Evolutionary conservation across 2,888 invertebrate genomes (phyloP).

Genomic region (Branchellion lobata): DNA sequence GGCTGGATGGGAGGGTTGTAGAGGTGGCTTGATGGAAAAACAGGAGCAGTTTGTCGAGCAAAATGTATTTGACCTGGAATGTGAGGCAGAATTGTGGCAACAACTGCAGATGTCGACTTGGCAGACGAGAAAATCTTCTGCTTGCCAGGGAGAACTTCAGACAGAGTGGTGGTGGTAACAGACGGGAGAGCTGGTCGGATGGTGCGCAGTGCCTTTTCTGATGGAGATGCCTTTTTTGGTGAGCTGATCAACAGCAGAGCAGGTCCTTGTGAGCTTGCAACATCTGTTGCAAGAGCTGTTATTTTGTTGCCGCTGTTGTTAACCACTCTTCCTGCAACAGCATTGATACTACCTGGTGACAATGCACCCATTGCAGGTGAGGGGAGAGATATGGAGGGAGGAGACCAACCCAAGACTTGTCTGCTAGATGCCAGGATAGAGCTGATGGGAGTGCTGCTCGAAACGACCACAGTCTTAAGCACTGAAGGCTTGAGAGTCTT

Average conservation of each 20-base stretch:
- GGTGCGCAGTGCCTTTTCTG: background rate
- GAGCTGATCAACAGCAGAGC: background rate
- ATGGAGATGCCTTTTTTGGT: background rate
- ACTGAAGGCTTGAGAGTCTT: background rate
- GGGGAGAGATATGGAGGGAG: background rate
- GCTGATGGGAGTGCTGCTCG: background rate
- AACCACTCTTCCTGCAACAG: background rate
- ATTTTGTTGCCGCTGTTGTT: background rate
- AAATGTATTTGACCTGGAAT: constrained; percentile 25
- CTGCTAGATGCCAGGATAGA: background rate
- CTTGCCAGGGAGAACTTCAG: background rate
- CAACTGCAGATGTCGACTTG: constrained; percentile 14
- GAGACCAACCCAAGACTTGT: background rate
- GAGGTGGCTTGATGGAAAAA: constrained; percentile 5
- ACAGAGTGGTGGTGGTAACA: background rate
- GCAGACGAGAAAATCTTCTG: constrained; percentile 28
- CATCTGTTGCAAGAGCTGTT: background rate
- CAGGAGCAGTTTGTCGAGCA: constrained; percentile 16
- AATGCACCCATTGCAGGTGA: background rate
- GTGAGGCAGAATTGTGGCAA: constrained; percentile 36
- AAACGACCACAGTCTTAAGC: background rate
- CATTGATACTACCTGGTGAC: background rate
- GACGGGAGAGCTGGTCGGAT: background rate
- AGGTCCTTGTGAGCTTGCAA: background rate
- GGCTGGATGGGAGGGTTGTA: background rate